phyloP scores from a whole-genome alignment of 53 echinoderm and acorn worm genomes.

The Antedon mediterranea region DNA sequence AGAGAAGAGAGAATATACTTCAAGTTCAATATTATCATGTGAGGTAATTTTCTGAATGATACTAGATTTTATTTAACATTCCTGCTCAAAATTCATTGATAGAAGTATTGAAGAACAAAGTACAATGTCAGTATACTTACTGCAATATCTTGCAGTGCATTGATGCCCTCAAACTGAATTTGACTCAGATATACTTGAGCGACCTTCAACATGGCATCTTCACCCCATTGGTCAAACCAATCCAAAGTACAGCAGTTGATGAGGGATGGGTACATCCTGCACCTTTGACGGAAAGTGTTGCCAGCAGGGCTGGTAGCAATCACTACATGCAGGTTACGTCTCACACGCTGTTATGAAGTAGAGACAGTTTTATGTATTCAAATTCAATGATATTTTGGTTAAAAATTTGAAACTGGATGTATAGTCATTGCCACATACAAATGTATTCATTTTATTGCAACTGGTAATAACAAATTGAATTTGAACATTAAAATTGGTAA shows the following conservation, averaged over 20 bases:
- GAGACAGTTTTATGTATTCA: too few relatives aligned
- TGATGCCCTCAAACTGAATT: conserved; percentile 76
- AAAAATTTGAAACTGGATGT: too few relatives aligned
- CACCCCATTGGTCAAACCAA: conserved; percentile 96
- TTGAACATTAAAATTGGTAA: too few relatives aligned
- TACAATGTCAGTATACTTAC: conserved; percentile 15
- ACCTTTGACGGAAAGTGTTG: conserved; percentile 85
- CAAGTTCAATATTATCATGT: too few relatives aligned
- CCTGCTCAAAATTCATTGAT: background rate
- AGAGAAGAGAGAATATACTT: too few relatives aligned
- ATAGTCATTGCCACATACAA: too few relatives aligned
- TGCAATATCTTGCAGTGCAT: conserved; percentile 48
- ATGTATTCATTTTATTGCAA: too few relatives aligned
- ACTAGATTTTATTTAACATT: background rate
- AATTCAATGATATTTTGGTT: too few relatives aligned
- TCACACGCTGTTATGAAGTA: conserved; percentile 55
- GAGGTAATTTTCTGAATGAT: background rate
- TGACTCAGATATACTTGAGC: conserved; percentile 85
- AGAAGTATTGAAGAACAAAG: background rate
- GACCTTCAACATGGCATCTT: conserved; percentile 79
- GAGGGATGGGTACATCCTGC: conserved; percentile 83
- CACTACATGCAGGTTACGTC: conserved; percentile 60
- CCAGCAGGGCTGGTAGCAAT: conserved; percentile 97
- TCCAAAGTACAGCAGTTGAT: conserved; percentile 97
- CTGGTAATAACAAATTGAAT: too few relatives aligned